Conservation (phyloP, 2,888 invertebrate genomes). For the Morpho deidamia region DNA sequence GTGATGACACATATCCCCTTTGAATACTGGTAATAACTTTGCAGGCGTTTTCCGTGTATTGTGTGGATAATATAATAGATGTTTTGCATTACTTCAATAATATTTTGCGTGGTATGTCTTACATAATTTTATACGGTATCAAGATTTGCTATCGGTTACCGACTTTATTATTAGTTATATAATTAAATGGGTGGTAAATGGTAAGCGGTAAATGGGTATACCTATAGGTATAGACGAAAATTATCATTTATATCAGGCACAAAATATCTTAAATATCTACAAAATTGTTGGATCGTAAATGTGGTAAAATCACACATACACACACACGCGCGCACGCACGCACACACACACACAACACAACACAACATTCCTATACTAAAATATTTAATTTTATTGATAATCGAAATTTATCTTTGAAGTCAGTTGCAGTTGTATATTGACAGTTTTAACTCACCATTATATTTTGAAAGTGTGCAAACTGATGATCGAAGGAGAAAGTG, state of each 20-base stretch:
- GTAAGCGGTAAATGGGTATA: neutral
- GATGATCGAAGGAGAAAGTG: slow-evolving; percentile 4
- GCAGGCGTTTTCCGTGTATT: slow-evolving; percentile 2
- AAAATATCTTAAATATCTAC: no score
- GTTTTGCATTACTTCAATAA: slow-evolving; percentile 3
- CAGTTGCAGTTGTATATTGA: neutral
- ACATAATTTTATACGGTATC: neutral
- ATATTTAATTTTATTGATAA: no score
- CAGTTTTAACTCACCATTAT: neutral
- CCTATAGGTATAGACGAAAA: no score
- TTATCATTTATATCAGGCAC: no score
- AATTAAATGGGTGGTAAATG: no score
- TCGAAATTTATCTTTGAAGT: no score
- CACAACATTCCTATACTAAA: no score
- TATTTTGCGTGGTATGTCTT: slow-evolving; percentile 1
- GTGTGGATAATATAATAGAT: neutral
- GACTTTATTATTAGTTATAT: neutral
- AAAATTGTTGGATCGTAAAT: no score
- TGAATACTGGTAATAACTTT: neutral
- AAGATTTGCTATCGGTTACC: neutral
- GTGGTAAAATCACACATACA: no score
- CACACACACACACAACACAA: no score
- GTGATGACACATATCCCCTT: slow-evolving; percentile 19
- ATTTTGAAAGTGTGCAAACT: neutral
- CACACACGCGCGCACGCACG: no score